phyloP scores from a whole-genome alignment of 2,888 invertebrate genomes.

The Acleris holmiana region DNA sequence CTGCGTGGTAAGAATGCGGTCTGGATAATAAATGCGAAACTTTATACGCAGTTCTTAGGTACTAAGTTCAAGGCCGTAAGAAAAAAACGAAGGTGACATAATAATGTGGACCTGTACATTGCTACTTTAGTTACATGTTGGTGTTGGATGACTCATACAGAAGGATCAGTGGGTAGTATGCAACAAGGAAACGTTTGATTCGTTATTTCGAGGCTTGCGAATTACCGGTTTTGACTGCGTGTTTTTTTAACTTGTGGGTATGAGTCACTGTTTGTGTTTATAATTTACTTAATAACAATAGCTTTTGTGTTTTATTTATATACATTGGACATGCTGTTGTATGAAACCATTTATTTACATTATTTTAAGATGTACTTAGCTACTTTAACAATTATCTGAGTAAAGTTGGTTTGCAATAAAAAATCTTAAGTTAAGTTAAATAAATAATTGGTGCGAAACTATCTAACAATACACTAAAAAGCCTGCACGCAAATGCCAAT shows the following conservation, averaged over 20 bases:
- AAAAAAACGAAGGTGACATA: conserved; percentile 24
- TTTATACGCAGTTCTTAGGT: conserved; percentile 49
- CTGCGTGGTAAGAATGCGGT: conserved; percentile 41
- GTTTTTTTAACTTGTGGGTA: conserved; percentile 1
- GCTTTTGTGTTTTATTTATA: background rate
- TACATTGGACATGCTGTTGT: background rate
- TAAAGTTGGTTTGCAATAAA: background rate
- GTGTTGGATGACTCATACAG: background rate
- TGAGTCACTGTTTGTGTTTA: conserved; percentile 5
- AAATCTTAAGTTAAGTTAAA: background rate
- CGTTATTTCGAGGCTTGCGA: conserved; percentile 12
- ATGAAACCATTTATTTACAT: background rate
- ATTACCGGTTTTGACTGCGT: conserved; percentile 15
- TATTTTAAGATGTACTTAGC: background rate
- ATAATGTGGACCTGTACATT: conserved; percentile 12
- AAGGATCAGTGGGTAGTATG: conserved; percentile 17
- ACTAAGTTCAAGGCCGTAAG: conserved; percentile 55
- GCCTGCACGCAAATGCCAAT: no score
- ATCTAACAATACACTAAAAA: background rate
- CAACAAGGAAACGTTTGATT: conserved; percentile 15
- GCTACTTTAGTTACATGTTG: conserved; percentile 1
- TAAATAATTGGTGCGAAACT: background rate
- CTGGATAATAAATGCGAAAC: conserved; percentile 46
- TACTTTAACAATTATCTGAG: background rate
- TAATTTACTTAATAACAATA: background rate